phyloP scores from a whole-genome alignment of 2,797 vertebrate species.

The Phalanger gymnotis region DNA sequence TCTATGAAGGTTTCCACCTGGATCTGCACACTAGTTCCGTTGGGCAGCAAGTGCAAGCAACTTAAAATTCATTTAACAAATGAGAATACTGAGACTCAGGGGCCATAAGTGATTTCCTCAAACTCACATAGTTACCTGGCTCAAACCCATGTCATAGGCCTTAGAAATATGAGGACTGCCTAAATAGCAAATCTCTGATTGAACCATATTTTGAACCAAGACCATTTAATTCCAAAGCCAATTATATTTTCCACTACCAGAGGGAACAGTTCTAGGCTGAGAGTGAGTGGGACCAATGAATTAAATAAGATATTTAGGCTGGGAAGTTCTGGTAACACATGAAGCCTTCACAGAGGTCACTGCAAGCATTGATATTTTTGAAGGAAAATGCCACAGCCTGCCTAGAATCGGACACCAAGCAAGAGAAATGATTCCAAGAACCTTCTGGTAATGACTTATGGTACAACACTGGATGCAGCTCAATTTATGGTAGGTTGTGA shows the following conservation, averaged over 20 bases:
- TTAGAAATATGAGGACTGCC: no score
- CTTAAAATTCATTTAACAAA: not conserved
- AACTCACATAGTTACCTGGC: not conserved
- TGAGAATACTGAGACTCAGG: not conserved
- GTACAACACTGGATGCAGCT: not conserved
- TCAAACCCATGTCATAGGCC: no score
- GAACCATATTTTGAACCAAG: not conserved
- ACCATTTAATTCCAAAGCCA: not conserved
- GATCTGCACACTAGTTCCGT: no score
- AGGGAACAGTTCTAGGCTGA: not conserved
- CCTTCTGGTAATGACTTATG: not conserved
- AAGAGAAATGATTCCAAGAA: not conserved
- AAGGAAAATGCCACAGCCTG: not conserved
- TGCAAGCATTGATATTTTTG: not conserved
- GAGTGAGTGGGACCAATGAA: not conserved
- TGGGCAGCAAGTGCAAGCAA: no score
- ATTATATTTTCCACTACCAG: not conserved
- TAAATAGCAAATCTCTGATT: not conserved
- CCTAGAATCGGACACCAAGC: not conserved
- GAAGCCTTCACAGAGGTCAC: not conserved
- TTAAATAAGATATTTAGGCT: not conserved
- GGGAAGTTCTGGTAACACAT: not conserved
- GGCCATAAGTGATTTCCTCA: not conserved
- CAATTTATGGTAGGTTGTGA: not conserved
- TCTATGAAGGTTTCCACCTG: no score